Percentiles rank a stretch among this genome's conserved stretches.
These are phyloP conservation scores for Lamprologus sp. DNA, from an alignment of 2,113 vertebrate species.

Conservation along the genomic window DNA sequence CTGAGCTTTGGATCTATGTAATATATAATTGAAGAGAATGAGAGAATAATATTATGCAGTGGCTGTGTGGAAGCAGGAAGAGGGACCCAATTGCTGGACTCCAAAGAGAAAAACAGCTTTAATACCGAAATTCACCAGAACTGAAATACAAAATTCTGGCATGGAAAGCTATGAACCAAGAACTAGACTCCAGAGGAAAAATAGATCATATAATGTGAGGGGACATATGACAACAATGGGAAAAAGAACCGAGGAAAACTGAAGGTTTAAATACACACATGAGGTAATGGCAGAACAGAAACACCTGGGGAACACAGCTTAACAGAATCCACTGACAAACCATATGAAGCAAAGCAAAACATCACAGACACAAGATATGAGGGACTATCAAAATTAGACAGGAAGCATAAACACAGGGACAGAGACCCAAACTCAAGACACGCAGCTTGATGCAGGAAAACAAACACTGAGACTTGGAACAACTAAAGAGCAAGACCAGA, in stretches of 20 bases:
- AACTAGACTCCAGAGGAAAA: neutral
- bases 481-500: neutral
- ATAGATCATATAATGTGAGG: neutral
- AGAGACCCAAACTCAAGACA: neutral
- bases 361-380: neutral
- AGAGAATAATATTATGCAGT: neutral
- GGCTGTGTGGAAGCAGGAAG: neutral
- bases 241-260: neutral
- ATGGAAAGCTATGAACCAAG: neutral
- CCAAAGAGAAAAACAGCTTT: neutral
- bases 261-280: neutral
- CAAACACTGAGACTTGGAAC: neutral
- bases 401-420: neutral
- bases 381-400: neutral
- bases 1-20: neutral
- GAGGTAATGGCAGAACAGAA: neutral
- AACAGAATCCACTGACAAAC: neutral
- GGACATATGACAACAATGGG: neutral
- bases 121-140: accelerated
- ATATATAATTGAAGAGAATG: neutral
- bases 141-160: neutral
- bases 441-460: neutral
- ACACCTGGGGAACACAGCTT: neutral
- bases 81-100: neutral
- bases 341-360: neutral